A percentile compares a stretch with the other conserved stretches of the same genome.
Evolutionary conservation across 2,888 invertebrate genomes (phyloP).

Genomic region (Protodeltote pygarga): DNA sequence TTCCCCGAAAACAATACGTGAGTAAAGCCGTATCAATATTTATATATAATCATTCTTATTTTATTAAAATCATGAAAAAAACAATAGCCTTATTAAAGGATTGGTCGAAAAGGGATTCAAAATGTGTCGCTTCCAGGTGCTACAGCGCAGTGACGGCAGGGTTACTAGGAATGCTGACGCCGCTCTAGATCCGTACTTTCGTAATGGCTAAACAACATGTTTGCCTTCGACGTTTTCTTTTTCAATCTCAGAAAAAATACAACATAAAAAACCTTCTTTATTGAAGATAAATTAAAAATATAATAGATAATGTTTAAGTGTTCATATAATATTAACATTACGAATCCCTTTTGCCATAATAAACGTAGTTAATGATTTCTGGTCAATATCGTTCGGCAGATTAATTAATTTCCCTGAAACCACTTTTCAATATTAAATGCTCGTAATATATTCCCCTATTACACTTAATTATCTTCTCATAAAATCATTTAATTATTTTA

Average conservation of each 20-base stretch:
- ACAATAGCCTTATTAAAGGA: slow-evolving; percentile 1
- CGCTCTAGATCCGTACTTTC: slow-evolving; percentile 59
- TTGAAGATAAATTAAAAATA: not conserved
- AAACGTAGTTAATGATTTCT: slow-evolving; percentile 9
- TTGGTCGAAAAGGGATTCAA: not conserved
- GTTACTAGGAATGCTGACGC: slow-evolving; percentile 64
- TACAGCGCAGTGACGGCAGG: slow-evolving; percentile 33
- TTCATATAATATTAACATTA: not conserved
- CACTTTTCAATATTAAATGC: slow-evolving; percentile 15
- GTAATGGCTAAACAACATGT: slow-evolving; percentile 68
- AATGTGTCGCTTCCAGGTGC: slow-evolving; percentile 41
- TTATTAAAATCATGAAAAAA: not conserved
- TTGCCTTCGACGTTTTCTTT: slow-evolving; percentile 52
- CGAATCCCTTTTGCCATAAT: not conserved
- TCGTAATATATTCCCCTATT: slow-evolving; percentile 10
- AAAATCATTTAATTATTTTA: slow-evolving; percentile 31
- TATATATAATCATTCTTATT: slow-evolving; percentile 10
- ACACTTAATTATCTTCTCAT: slow-evolving; percentile 15
- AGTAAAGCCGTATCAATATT: too few species aligned
- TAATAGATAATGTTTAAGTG: not conserved
- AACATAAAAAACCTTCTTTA: slow-evolving; percentile 1
- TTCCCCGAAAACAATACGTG: too few species aligned
- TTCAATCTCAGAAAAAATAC: slow-evolving; percentile 47
- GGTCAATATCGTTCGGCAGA: not conserved
- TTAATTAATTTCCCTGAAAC: slow-evolving; percentile 6